phyloP scores from a whole-genome alignment of 2,113 vertebrate genomes.

The Istiophorus platypterus region DNA sequence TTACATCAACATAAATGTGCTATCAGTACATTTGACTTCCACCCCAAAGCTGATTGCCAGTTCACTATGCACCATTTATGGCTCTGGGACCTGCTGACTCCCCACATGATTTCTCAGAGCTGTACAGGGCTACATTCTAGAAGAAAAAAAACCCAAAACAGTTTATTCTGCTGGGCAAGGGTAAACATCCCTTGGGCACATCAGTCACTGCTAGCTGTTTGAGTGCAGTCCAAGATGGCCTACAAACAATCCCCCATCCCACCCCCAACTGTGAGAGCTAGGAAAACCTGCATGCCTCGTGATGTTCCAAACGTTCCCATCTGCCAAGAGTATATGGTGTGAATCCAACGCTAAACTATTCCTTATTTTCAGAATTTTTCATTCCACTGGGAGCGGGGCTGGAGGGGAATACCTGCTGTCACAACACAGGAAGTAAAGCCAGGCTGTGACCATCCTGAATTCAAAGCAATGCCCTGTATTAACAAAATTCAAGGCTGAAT shows the following conservation, averaged over 20 bases:
- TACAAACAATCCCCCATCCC: constrained; percentile 18
- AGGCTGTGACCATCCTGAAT: constrained; percentile 24
- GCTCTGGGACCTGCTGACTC: constrained; percentile 59
- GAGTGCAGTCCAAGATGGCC: constrained; percentile 64
- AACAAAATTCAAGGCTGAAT: constrained; percentile 14
- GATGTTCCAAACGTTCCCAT: constrained; percentile 49
- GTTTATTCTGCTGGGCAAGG: constrained; percentile 65
- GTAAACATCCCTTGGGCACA: constrained; percentile 60
- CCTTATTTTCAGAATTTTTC: constrained; percentile 41
- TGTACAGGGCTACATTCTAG: constrained; percentile 10
- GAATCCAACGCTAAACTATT: constrained; percentile 54
- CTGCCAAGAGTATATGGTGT: constrained; percentile 57
- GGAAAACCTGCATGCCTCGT: constrained; percentile 53
- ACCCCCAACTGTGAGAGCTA: constrained; percentile 25
- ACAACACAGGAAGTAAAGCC: constrained; percentile 21
- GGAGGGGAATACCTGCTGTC: constrained; percentile 49
- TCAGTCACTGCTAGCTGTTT: constrained; percentile 71
- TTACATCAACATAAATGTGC: constrained; percentile 44
- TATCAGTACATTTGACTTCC: constrained; percentile 44
- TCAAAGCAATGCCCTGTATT: constrained; percentile 23
- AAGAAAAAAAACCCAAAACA: constrained; percentile 14
- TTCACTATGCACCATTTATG: constrained; percentile 60
- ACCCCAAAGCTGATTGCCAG: constrained; percentile 45
- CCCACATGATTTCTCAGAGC: constrained; percentile 57
- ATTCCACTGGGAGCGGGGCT: constrained; percentile 30